phyloP scores from a whole-genome alignment of 2,888 invertebrate genomes.

The Stramonita haemastoma region DNA sequence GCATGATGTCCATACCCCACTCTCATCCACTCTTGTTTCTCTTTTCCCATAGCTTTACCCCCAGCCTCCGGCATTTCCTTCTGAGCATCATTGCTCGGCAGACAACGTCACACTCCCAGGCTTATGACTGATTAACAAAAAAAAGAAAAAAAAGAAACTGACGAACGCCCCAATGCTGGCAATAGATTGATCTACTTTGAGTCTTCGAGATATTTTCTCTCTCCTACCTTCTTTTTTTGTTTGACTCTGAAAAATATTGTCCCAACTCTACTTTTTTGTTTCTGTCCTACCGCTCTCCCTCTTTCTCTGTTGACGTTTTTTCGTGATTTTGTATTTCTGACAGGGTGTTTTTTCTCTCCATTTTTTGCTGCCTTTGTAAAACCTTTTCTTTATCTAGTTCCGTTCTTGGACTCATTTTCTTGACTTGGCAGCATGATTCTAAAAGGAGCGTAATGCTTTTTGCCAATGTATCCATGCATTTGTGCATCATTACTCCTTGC shows the following conservation, averaged over 20 bases:
- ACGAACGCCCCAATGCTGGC: not conserved
- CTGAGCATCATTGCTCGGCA: too few relatives aligned
- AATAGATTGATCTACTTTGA: not conserved
- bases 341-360: not conserved
- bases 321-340: not conserved
- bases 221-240: not conserved
- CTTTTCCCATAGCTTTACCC: too few relatives aligned
- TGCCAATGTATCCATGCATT: too few relatives aligned
- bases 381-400: not conserved
- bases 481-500: too few relatives aligned
- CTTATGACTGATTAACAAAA: not conserved
- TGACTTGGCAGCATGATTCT: not conserved
- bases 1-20: not conserved
- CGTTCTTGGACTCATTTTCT: not conserved
- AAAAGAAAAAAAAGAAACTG: not conserved
- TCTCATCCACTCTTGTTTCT: too few relatives aligned
- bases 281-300: not conserved
- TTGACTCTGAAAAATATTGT: not conserved
- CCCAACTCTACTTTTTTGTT: not conserved
- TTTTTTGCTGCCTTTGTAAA: not conserved
- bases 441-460: too few relatives aligned
- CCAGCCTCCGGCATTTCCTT: too few relatives aligned
- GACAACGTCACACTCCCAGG: not conserved
- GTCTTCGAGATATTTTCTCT: not conserved
- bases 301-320: not conserved